Evolutionary conservation across 2,113 vertebrate genomes (phyloP), one percentile per base, ranked within the genome.

Genomic region (Sterrhoptilus dennistouni): DNA sequence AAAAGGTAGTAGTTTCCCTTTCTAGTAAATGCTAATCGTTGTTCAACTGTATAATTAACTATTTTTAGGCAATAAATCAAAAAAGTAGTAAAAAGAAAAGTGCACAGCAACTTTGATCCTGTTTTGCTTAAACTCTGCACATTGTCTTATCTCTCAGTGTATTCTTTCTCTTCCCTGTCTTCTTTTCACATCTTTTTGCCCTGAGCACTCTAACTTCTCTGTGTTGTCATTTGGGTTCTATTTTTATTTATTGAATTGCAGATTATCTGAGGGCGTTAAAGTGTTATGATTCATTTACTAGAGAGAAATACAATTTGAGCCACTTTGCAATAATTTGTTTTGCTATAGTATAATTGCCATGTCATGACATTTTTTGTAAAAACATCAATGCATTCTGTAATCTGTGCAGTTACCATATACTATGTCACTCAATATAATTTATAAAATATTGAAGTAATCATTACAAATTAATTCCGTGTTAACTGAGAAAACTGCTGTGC

Each of bases 381-480:
- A 52, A 81, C 74, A 84, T 91, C 92, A 97, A 35, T 36, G 16
- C 35, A 65, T 95, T 94, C 65, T 85, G 47, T 95, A 96, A 97
- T 89, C 66, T 90, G 40, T 90, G 56, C 29, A 94, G 88, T 97
- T 95, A 91, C 89, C 44, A 64, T 68, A 75, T 95, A 94, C 90
- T 96, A 93, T 91, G 76, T n/a, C 45, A 81, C 64, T 95, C 38
- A 69, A 93, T 95, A 72, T 96, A 96, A 97, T 97, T 97, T 96
- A 91, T 88, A 91, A 95, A 94, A 96, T 90, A 60, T 63, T 86
- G 53, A 94, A 87, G 50, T 87, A 92, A 97, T 95, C 95, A 90
- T 94, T 95, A 87, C 13, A 94, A 92, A 95, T 94, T 97, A 93
- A 93, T 87, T 95, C 90, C 86, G 40, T 81, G 66, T 96, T 96